phyloP scores from a whole-genome alignment of 2,797 vertebrate species.

The Oryzias sinensis region DNA sequence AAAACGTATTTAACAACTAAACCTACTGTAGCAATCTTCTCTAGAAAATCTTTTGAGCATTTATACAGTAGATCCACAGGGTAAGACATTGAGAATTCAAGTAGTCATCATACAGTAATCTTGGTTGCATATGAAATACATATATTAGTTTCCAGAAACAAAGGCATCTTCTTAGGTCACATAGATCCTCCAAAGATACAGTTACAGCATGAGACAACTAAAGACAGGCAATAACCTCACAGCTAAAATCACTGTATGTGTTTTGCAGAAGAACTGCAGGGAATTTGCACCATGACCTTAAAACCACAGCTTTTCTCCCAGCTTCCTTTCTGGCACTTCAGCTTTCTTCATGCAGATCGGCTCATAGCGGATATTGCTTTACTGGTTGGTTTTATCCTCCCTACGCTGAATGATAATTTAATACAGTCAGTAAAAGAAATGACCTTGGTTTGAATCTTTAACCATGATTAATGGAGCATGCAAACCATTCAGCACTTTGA shows the following conservation, averaged over 20 bases:
- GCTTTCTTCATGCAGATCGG: slow-evolving; percentile 31
- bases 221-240: slow-evolving; percentile 2
- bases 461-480: neutral
- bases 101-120: slow-evolving; percentile 25
- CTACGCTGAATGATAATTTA: slow-evolving; percentile 39
- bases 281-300: slow-evolving; percentile 25
- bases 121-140: slow-evolving; percentile 18
- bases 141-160: slow-evolving; percentile 25
- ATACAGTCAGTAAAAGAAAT: slow-evolving; percentile 14
- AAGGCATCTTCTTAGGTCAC: neutral
- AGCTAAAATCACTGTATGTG: slow-evolving; percentile 19
- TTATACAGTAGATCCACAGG: slow-evolving; percentile 1
- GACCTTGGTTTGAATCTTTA: slow-evolving; percentile 8
- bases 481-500: neutral
- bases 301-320: slow-evolving; percentile 56
- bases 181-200: slow-evolving; percentile 10
- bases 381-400: slow-evolving; percentile 27
- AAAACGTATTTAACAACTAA: too few relatives aligned
- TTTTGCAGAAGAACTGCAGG: slow-evolving; percentile 24
- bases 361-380: slow-evolving; percentile 26
- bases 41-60: too few relatives aligned
- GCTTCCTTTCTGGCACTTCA: slow-evolving; percentile 46
- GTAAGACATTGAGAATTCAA: slow-evolving; percentile 23
- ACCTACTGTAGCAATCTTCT: too few relatives aligned
- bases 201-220: slow-evolving; percentile 11